Percentiles rank a stretch among this genome's conserved stretches.
phyloP scores from a whole-genome alignment of 2,888 invertebrate species.

The Tenthredo mesomela region DNA sequence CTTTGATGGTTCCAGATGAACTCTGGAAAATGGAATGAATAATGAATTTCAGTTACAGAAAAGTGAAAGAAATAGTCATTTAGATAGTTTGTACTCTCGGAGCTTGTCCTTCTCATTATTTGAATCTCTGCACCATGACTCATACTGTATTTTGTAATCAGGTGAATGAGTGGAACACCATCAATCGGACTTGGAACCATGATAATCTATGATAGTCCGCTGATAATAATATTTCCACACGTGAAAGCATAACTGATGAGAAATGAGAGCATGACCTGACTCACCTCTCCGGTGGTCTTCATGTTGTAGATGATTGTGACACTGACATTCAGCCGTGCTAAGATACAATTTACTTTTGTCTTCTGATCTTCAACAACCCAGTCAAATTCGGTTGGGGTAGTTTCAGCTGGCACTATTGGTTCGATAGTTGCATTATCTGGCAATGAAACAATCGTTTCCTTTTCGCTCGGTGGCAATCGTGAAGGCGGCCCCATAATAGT shows the following conservation, averaged over 20 bases:
- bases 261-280: too few species aligned
- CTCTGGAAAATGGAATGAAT: background rate
- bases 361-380: constrained; percentile 54
- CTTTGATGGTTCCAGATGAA: background rate
- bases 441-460: too few species aligned
- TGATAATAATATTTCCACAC: too few species aligned
- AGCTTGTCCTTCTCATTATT: background rate
- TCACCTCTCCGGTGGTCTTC: constrained; percentile 56
- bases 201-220: too few species aligned
- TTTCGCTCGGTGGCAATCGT: too few species aligned
- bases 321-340: constrained; percentile 58
- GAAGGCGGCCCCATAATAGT: too few species aligned
- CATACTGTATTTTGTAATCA: too few species aligned
- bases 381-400: constrained; percentile 45
- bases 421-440: too few species aligned
- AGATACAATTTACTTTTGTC: constrained; percentile 58
- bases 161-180: too few species aligned
- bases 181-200: too few species aligned
- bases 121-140: background rate
- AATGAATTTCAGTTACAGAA: constrained; percentile 52
- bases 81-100: background rate
- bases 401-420: too few species aligned
- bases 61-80: constrained; percentile 50
- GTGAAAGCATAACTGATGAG: too few species aligned
- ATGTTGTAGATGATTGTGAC: constrained; percentile 56